phyloP scores from a whole-genome alignment of 2,113 vertebrate species.

The Aspidoscelis tigris region DNA sequence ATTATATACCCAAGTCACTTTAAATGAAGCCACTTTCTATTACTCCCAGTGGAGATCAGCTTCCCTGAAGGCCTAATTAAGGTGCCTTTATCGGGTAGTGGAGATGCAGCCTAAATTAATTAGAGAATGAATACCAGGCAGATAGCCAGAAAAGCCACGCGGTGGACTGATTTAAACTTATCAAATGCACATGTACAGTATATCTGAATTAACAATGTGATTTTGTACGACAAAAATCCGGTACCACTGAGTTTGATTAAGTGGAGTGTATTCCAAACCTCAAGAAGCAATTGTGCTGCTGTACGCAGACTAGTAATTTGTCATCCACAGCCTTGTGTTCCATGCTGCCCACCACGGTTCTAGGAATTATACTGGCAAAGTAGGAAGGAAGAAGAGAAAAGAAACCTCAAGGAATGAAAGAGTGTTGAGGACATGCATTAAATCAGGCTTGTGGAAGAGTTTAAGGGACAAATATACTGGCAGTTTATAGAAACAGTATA shows the following conservation, averaged over 20 bases:
- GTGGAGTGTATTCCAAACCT: not conserved
- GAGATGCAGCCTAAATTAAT: not conserved
- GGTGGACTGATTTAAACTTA: too few relatives aligned
- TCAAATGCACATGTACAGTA: not conserved
- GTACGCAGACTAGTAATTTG: not conserved
- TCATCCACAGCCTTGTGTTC: not conserved
- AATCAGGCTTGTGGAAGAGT: not conserved
- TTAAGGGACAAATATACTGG: not conserved
- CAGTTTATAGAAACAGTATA: not conserved
- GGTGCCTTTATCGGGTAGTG: too few relatives aligned
- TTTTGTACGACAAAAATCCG: not conserved
- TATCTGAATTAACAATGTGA: not conserved
- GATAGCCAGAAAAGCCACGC: not conserved
- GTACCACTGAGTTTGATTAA: not conserved
- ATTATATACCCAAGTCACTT: too few relatives aligned
- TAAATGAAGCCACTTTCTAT: too few relatives aligned
- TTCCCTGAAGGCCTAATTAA: too few relatives aligned
- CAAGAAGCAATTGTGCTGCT: not conserved
- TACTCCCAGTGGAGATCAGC: too few relatives aligned
- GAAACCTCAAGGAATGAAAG: not conserved
- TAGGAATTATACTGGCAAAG: not conserved
- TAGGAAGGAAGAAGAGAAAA: not conserved
- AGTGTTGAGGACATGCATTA: not conserved
- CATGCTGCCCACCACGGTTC: not conserved
- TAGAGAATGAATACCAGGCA: not conserved